Evolutionary conservation across 1,140 invertebrate genomes (phyloP), one percentile per base, ranked within the genome.

Genomic region (Drosophila sechellia): DNA sequence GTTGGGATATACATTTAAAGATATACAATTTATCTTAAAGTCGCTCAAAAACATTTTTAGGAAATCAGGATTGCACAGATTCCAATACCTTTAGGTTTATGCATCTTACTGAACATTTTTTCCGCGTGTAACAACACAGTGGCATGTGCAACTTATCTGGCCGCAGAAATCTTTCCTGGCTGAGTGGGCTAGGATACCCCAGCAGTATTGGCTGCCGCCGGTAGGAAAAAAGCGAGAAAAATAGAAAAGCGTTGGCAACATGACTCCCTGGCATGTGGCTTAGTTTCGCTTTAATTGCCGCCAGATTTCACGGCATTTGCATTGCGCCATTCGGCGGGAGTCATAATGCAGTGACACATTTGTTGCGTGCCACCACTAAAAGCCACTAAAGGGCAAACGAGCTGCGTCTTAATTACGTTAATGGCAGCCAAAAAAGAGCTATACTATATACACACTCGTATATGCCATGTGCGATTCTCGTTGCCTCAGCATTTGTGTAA

Each of bases 331-430:
- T 52, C 12, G 13, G 46, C 12, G 13, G 46, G 66, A 78, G 68
- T 85, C 81, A 86, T 86, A 86, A 89, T 83, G 83, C 75, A 76
- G 73, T 78, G 83, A 81, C 75, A 81, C 65, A 72, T 86, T 86
- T 84, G 77, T 80, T 75, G 72, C 60, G 43, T 61, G 57, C 22
- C 27, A 34, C 31, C 8, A 3, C 20, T 22, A 22, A n/a, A 25
- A 45, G 55, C 69, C 79, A 61, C 60, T 66, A 87, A 87, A 86
- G 83, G 83, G 83, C 84, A 86, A 87, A 66, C 71, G 39, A 52
- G 42, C 73, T 77, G 81, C 71, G 83, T 86, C 83, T 86, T 86
- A 86, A 86, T 86, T 86, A 87, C 83, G 66, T 77, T 77, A 76
- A 76, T 81, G 63, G 81, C 81, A 75, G 66, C 72, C 72, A 72